These are phyloP conservation scores for Sternarchorhynchus goeldii DNA, from an alignment of 2,797 vertebrate species.

Conservation along the genomic window DNA sequence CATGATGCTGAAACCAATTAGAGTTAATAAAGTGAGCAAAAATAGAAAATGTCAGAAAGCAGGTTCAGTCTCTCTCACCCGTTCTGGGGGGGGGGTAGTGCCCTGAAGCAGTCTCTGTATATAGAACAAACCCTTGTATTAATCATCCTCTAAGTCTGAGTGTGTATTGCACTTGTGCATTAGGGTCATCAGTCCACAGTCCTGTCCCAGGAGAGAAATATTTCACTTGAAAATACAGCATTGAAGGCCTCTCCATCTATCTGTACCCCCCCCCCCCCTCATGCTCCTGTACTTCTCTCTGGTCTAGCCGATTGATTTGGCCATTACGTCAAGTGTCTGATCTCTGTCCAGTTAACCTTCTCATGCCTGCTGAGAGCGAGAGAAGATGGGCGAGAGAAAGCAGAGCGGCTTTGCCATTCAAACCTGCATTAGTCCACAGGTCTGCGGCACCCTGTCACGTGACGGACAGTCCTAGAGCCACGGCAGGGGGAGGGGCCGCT, in stretches of 20 bases:
- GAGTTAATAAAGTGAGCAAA: constrained; percentile 50
- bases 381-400: constrained; percentile 4
- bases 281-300: constrained; percentile 10
- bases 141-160: constrained; percentile 15
- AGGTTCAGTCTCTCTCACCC: constrained; percentile 21
- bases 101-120: constrained; percentile 13
- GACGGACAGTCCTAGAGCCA: neutral
- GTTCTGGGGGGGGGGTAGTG: neutral
- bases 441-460: neutral
- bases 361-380: neutral
- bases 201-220: neutral
- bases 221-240: neutral
- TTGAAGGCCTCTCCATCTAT: constrained; percentile 7
- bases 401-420: constrained; percentile 2
- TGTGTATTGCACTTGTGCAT: neutral
- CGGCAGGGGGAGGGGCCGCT: too few species aligned
- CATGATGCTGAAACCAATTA: constrained; percentile 53
- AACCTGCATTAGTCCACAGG: neutral
- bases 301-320: constrained; percentile 48
- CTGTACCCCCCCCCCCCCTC: neutral
- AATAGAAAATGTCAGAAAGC: constrained; percentile 50
- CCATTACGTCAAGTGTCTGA: constrained; percentile 39
- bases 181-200: neutral
- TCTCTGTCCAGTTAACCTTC: constrained; percentile 62
- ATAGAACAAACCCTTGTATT: constrained; percentile 7